A percentile compares a stretch with the other conserved stretches of the same genome.
phyloP scores from a whole-genome alignment of 2,888 invertebrate genomes.

The Sylvicola fuscatus region DNA sequence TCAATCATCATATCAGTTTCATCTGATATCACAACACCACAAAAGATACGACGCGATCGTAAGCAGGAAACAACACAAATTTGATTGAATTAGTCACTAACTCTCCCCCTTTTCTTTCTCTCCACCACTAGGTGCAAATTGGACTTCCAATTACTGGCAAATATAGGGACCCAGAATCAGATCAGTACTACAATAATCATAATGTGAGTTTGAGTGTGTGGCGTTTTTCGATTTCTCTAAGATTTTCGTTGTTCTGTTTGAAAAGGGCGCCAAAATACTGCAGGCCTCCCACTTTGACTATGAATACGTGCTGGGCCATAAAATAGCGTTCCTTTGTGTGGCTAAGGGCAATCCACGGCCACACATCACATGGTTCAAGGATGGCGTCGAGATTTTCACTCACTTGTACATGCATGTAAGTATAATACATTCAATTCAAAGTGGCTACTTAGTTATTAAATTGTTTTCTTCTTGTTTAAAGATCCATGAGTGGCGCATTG shows the following conservation, averaged over 20 bases:
- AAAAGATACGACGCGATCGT: background rate
- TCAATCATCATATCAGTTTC: background rate
- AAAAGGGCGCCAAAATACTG: constrained; percentile 72
- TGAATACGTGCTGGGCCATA: constrained; percentile 85
- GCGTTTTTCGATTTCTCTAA: background rate
- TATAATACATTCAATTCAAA: too few relatives aligned
- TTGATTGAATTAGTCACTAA: background rate
- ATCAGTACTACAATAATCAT: constrained; percentile 77
- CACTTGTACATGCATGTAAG: constrained; percentile 71
- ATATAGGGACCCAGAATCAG: constrained; percentile 74
- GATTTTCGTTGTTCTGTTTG: constrained; percentile 3
- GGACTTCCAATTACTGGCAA: constrained; percentile 75
- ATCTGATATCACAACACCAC: background rate
- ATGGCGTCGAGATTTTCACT: constrained; percentile 79
- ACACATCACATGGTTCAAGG: constrained; percentile 90
- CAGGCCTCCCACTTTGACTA: constrained; percentile 82
- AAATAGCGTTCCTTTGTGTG: constrained; percentile 81
- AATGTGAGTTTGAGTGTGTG: constrained; percentile 36
- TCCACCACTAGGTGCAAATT: constrained; percentile 44
- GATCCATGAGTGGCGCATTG: constrained; percentile 81
- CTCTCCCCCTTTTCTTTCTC: constrained; percentile 1
- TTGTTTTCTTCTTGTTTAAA: constrained; percentile 17
- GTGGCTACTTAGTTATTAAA: constrained; percentile 5
- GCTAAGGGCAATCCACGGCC: constrained; percentile 80
- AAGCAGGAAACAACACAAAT: background rate